Conservation (phyloP, 2,113 vertebrate species). For the Axis porcinus region DNA sequence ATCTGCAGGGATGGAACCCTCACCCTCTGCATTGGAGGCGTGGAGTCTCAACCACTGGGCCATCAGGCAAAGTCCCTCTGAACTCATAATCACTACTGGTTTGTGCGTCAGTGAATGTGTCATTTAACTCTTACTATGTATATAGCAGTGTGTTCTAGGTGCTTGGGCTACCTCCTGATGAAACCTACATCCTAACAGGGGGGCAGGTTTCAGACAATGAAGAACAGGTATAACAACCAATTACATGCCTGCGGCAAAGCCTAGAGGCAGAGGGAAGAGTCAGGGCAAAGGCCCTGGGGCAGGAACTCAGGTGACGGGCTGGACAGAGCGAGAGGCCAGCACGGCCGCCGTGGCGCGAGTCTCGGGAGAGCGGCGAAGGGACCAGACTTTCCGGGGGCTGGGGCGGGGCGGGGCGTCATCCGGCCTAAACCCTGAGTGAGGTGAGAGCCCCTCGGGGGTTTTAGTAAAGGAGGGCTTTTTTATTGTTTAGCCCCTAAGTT, state of each 20-base stretch:
- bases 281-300: background rate
- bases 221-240: background rate
- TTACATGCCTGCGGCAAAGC: background rate
- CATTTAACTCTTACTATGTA: background rate
- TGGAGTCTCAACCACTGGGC: background rate
- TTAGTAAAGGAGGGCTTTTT: background rate
- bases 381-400: background rate
- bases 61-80: background rate
- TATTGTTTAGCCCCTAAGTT: background rate
- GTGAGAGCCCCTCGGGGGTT: background rate
- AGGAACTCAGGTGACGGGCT: background rate
- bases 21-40: background rate
- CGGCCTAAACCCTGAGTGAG: background rate
- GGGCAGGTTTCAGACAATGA: background rate
- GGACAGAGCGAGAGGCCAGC: background rate
- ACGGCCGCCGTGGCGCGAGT: rapidly evolving
- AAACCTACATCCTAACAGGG: background rate
- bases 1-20: background rate
- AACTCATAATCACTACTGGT: background rate
- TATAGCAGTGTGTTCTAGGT: background rate
- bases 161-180: background rate
- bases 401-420: rapidly evolving
- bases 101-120: background rate
- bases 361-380: rapidly evolving
- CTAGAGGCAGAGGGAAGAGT: background rate